These are phyloP conservation scores for Phataginus tricuspis DNA, from an alignment of 2,797 vertebrate genomes.

Conservation along the genomic window DNA sequence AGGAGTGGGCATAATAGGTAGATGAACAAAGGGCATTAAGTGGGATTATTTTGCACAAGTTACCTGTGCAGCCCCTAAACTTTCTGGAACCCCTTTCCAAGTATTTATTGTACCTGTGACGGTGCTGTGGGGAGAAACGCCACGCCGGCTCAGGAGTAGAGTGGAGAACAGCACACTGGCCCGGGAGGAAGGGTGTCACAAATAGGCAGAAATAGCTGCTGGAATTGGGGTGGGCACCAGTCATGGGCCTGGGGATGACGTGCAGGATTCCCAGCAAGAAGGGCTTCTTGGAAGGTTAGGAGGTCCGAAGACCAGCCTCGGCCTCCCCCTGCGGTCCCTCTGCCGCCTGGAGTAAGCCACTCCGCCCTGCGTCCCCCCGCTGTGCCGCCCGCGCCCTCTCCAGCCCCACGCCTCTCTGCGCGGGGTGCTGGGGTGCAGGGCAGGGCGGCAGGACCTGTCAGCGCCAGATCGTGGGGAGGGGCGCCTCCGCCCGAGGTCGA, in stretches of 20 bases:
- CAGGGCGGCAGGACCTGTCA: conserved; percentile 2
- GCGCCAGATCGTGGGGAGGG: neutral
- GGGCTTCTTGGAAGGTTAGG: neutral
- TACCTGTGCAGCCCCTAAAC: neutral
- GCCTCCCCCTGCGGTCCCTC: neutral
- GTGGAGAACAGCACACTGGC: fast-evolving
- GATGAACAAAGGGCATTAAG: neutral
- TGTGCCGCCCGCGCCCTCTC: no score
- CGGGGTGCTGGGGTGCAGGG: neutral
- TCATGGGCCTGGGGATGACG: neutral
- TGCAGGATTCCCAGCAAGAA: neutral
- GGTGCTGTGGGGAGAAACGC: neutral
- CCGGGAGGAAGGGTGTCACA: no score
- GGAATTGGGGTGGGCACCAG: neutral
- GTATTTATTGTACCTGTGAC: neutral
- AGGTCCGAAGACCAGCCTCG: no score
- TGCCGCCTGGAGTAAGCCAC: neutral
- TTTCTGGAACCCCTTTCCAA: neutral
- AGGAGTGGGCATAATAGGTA: fast-evolving
- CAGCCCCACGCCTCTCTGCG: neutral
- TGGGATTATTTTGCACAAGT: neutral
- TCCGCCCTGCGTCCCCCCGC: neutral
- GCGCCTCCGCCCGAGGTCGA: conserved; percentile 58
- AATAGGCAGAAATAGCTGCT: neutral
- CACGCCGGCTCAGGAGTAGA: neutral